A percentile compares a stretch with the other conserved stretches of the same genome.
phyloP scores from a whole-genome alignment of 1,140 invertebrate genomes.

The Brachionus rotundiformis region DNA sequence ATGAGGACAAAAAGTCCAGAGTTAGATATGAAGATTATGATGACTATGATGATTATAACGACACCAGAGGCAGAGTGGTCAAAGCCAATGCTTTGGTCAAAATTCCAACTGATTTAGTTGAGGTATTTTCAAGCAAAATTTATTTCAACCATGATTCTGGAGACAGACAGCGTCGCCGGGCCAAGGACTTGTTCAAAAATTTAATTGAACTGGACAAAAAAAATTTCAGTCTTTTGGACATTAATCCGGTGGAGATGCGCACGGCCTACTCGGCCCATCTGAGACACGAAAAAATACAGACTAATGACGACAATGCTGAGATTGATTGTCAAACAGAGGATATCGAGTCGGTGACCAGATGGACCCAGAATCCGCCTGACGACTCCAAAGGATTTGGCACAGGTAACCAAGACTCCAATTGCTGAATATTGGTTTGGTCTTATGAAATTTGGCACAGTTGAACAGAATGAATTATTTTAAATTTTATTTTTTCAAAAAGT shows the following conservation, averaged over 20 bases:
- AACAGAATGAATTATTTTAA: no score
- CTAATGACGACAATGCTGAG: constrained; percentile 48
- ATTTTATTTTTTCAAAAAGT: no score
- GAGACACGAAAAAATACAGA: constrained; percentile 49
- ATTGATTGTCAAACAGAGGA: constrained; percentile 48
- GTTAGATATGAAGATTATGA: constrained; percentile 13
- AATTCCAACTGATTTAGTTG: constrained; percentile 42
- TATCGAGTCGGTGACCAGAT: constrained; percentile 16
- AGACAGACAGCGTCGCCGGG: constrained; percentile 24
- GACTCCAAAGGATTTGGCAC: constrained; percentile 43
- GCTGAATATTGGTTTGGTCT: neutral
- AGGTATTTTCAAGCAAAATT: constrained; percentile 48
- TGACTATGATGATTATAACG: constrained; percentile 33
- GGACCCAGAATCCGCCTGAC: constrained; percentile 40
- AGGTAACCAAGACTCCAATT: neutral
- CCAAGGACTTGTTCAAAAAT: constrained; percentile 41
- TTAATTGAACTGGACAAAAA: constrained; percentile 45
- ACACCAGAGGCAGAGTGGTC: neutral
- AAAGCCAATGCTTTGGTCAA: constrained; percentile 43
- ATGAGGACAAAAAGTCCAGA: neutral
- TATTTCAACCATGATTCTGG: constrained; percentile 47
- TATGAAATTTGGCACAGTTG: no score
- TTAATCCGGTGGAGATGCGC: constrained; percentile 46
- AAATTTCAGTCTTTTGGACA: constrained; percentile 35
- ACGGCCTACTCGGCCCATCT: constrained; percentile 42